Evolutionary conservation across 37 sponge, comb jelly and placozoan genomes (phyloP), one percentile per base, ranked within the genome.

Genomic region (Cladorhizidae sp.): DNA sequence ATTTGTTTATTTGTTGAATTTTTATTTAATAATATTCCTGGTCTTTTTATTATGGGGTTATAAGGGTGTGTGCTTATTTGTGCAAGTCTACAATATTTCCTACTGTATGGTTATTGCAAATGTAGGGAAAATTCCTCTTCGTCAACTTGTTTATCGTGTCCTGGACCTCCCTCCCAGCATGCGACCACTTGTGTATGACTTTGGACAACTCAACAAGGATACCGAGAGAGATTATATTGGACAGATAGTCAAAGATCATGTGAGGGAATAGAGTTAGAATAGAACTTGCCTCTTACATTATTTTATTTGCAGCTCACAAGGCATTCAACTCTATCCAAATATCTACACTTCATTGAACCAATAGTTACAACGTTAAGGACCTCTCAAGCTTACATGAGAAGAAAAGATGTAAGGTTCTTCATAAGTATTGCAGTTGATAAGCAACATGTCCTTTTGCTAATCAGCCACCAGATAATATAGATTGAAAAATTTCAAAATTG

Each of bases 151-250:
- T 54, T 97, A 97, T 67, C 88, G 97, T 36, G 97, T 97, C 54
- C 78, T 94, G 70, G 92, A 88, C 62, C 80, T 97, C 12, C 97
- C 97, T 77, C 86, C 91, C 57, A 91, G 95, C 40, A 82, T 97
- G 93, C 57, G 81, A 67, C 91, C 94, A 33, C 90, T 97, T 52
- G 89, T 97, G 33, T 97, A 94, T 91, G 97, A 97, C 85, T 97
- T 93, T 86, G 98, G 98, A 41, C 88, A 93, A 57, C 85, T 97
- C 63, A 87, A 80, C 45, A 74, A 54, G 11, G 70, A n/a, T 50
- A 90, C 85, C 31, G 96, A 95, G 50, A 59, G 39, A 54, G 85
- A 81, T 11, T 95, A 95, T 61, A 85, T 80, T 56, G 41, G 42
- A 17, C 86, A 90, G 84, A 95, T 95, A 31, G 96, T 95, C 61